These are phyloP conservation scores for Tachysurus fulvidraco DNA, from an alignment of 2,113 vertebrate genomes.

Conservation along the genomic window DNA sequence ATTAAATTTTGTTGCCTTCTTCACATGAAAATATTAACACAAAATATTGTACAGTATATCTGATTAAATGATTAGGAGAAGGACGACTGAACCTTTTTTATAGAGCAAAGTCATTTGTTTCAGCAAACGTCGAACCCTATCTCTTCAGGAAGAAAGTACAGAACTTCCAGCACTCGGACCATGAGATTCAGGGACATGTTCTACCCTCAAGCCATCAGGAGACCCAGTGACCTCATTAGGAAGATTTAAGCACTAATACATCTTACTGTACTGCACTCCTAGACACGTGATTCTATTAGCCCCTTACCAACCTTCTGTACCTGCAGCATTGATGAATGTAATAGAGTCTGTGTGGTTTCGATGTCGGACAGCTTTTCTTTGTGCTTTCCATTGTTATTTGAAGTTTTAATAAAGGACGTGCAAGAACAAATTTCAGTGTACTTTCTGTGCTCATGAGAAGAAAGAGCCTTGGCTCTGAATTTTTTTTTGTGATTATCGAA, in stretches of 20 bases:
- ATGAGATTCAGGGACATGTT: conserved; percentile 9
- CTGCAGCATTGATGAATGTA: not conserved
- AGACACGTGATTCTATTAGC: not conserved
- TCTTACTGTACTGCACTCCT: not conserved
- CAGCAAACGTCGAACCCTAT: too few relatives aligned
- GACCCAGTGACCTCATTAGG: conserved; percentile 13
- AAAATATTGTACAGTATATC: not conserved
- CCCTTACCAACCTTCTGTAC: not conserved
- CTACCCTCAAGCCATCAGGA: conserved; percentile 4
- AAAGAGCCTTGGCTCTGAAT: not conserved
- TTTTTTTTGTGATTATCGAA: not conserved
- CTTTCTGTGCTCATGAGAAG: not conserved
- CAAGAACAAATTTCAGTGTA: not conserved
- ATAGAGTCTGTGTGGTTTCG: not conserved
- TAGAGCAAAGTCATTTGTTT: not conserved
- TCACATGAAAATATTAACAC: not conserved
- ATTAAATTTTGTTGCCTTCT: not conserved
- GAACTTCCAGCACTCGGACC: not conserved
- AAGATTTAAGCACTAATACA: conserved; percentile 3
- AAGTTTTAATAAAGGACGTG: not conserved
- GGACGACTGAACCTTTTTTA: not conserved
- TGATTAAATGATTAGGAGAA: not conserved
- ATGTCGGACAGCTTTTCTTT: not conserved
- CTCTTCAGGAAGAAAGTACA: not conserved
- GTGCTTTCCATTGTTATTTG: not conserved